phyloP scores from a whole-genome alignment of 2,888 invertebrate species.

The Physocephala rufipes region DNA sequence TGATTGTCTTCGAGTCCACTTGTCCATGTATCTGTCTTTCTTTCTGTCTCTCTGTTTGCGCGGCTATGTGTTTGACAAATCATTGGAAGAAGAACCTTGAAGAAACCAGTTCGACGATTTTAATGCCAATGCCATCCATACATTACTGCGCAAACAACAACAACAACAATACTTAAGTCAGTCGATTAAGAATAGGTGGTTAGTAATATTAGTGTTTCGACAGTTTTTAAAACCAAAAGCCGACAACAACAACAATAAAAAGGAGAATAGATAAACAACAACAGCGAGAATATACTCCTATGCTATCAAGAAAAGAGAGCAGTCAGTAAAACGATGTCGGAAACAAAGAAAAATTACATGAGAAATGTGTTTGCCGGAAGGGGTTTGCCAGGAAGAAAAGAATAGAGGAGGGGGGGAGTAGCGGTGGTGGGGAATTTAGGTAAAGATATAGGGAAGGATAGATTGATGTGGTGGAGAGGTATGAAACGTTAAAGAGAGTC shows the following conservation, averaged over 20 bases:
- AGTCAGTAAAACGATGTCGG: too few relatives aligned
- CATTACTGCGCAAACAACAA: neutral
- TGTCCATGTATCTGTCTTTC: slow-evolving; percentile 1
- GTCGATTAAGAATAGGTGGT: neutral
- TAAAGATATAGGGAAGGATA: too few relatives aligned
- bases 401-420: too few relatives aligned
- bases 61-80: neutral
- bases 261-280: slow-evolving; percentile 8
- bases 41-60: neutral
- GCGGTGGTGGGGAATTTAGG: too few relatives aligned
- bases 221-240: neutral
- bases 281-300: neutral
- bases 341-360: too few relatives aligned
- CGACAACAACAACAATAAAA: neutral
- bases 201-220: too few relatives aligned
- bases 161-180: slow-evolving; percentile 10
- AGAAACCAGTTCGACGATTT: slow-evolving; percentile 63
- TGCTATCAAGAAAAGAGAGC: too few relatives aligned
- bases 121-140: slow-evolving; percentile 65
- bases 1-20: neutral
- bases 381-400: too few relatives aligned
- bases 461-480: slow-evolving; percentile 2
- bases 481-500: neutral
- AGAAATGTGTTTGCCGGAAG: too few relatives aligned
- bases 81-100: slow-evolving; percentile 55